Percentiles rank a stretch among this genome's conserved stretches.
Conservation (phyloP, 2,113 vertebrate species). For the Lutjanus erythropterus region DNA sequence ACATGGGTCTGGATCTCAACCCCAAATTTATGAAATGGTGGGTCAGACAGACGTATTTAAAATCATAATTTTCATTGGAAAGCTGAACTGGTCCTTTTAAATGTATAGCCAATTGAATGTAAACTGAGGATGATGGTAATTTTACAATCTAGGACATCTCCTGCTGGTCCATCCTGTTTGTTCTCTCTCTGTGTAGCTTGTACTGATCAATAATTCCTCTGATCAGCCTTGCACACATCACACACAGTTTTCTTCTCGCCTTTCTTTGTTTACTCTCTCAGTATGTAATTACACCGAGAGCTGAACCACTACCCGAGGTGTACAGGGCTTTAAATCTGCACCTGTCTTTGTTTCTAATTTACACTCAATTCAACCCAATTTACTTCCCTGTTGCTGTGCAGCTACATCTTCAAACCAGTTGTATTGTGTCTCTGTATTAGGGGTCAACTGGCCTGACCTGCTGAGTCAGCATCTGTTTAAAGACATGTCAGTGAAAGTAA, state of each 20-base stretch:
- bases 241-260: no score
- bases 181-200: background rate
- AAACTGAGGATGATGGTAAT: background rate
- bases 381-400: background rate
- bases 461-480: constrained; percentile 5
- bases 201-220: background rate
- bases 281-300: background rate
- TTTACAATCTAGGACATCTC: background rate
- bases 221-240: background rate
- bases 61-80: background rate
- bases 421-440: background rate
- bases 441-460: background rate
- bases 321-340: background rate
- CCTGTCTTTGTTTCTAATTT: background rate
- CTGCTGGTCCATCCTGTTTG: background rate
- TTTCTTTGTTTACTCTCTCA: background rate
- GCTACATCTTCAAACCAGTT: background rate
- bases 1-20: no score
- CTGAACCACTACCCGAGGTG: background rate
- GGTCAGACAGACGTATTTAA: background rate
- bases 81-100: background rate
- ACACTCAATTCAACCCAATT: background rate
- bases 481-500: background rate
- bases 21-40: no score
- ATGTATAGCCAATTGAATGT: background rate